phyloP scores from a whole-genome alignment of 2,113 vertebrate species.

The Pomatorhinus ruficollis region DNA sequence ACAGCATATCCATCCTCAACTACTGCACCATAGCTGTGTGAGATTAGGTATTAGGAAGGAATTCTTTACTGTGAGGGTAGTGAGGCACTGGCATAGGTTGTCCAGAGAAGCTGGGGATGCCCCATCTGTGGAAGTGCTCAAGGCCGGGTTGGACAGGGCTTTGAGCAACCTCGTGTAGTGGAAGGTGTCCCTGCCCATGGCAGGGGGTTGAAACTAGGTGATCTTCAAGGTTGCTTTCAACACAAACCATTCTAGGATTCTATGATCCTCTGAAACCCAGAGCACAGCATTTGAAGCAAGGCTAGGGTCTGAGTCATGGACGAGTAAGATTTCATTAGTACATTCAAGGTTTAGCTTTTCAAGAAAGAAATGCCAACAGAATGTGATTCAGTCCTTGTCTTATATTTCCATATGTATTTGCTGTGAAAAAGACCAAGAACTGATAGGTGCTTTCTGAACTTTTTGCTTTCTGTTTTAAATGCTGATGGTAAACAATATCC shows the following conservation, averaged over 20 bases:
- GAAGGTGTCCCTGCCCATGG: not conserved
- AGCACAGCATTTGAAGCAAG: not conserved
- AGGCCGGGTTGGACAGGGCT: not conserved
- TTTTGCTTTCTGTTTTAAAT: not conserved
- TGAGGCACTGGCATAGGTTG: not conserved
- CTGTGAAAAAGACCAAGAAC: not conserved
- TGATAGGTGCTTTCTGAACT: not conserved
- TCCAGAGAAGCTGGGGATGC: not conserved
- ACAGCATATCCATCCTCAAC: fast-evolving
- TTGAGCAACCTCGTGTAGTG: not conserved
- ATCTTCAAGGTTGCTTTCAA: not conserved
- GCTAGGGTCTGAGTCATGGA: not conserved
- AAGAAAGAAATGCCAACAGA: not conserved
- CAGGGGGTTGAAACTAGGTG: not conserved
- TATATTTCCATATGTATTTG: not conserved
- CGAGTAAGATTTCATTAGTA: not conserved
- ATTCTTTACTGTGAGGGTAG: not conserved
- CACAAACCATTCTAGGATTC: not conserved
- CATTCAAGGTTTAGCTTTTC: not conserved
- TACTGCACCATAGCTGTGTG: not conserved
- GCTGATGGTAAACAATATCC: not conserved
- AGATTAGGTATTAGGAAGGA: not conserved
- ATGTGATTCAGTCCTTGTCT: not conserved
- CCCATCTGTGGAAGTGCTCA: not conserved
- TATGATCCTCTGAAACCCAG: not conserved